A percentile compares a stretch with the other conserved stretches of the same genome.
These are phyloP conservation scores for Eulithis prunata DNA, from an alignment of 2,888 invertebrate genomes.

Conservation along the genomic window DNA sequence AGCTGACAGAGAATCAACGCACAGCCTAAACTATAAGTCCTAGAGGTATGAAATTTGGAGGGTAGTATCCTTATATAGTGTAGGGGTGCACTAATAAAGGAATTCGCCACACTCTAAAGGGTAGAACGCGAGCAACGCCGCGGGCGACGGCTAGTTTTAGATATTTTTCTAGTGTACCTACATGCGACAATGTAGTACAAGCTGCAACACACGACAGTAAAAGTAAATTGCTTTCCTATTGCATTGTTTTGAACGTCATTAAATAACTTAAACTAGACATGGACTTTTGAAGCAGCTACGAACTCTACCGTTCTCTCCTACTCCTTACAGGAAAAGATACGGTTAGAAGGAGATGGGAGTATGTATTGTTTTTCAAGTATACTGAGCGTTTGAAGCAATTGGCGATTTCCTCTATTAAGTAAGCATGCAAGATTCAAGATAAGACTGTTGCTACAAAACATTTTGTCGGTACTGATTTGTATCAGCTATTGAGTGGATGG, in stretches of 20 bases:
- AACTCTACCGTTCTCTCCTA: conserved; percentile 12
- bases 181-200: conserved; percentile 7
- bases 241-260: conserved; percentile 32
- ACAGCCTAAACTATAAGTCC: too few relatives aligned
- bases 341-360: conserved; percentile 14
- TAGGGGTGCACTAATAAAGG: too few relatives aligned
- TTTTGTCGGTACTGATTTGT: conserved; percentile 66
- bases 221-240: conserved; percentile 36
- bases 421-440: conserved; percentile 71
- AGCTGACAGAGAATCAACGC: too few relatives aligned
- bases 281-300: conserved; percentile 15
- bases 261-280: conserved; percentile 27
- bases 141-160: too few relatives aligned
- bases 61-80: too few relatives aligned
- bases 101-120: too few relatives aligned
- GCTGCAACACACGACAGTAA: conserved; percentile 26
- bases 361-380: conserved; percentile 17
- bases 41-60: too few relatives aligned
- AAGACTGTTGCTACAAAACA: conserved; percentile 70
- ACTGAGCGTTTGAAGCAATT: conserved; percentile 54
- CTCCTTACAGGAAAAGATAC: conserved; percentile 1
- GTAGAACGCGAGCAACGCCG: too few relatives aligned
- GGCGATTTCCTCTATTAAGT: conserved; percentile 78
- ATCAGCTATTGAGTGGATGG: conserved; percentile 47
- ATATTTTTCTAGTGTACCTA: conserved; percentile 1